Percentiles rank a stretch among this genome's conserved stretches.
These are phyloP conservation scores for Anoplopoma fimbria DNA, from an alignment of 2,113 vertebrate species.

Conservation along the genomic window DNA sequence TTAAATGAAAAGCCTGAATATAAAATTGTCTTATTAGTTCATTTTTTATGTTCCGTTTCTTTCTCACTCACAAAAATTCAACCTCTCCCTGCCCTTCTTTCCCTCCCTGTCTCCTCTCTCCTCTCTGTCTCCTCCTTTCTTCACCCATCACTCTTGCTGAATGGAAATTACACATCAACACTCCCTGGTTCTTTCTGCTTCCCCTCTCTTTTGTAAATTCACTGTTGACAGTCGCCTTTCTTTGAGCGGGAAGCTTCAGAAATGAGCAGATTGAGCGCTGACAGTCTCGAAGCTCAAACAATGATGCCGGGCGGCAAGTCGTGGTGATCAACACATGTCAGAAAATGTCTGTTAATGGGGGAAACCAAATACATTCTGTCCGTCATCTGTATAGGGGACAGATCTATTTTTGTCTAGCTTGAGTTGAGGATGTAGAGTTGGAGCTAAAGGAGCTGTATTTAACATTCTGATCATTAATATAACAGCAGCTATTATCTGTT, in stretches of 20 bases:
- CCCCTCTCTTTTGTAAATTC: slow-evolving; percentile 43
- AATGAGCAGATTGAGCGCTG: slow-evolving; percentile 73
- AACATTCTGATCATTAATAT: too few relatives aligned
- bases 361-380: slow-evolving; percentile 41
- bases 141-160: slow-evolving; percentile 39
- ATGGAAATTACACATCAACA: slow-evolving; percentile 63
- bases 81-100: background rate
- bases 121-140: slow-evolving; percentile 40
- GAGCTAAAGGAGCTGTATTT: too few relatives aligned
- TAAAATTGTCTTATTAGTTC: background rate
- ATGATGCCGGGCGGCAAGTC: slow-evolving; percentile 47
- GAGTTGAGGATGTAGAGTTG: slow-evolving; percentile 4
- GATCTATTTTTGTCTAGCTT: background rate
- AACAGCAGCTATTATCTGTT: too few relatives aligned
- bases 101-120: background rate
- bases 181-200: slow-evolving; percentile 31
- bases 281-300: slow-evolving; percentile 65
- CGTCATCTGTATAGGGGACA: slow-evolving; percentile 22
- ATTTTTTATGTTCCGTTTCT: background rate
- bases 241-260: slow-evolving; percentile 53
- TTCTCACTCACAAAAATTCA: slow-evolving; percentile 9
- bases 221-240: slow-evolving; percentile 65
- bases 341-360: slow-evolving; percentile 53
- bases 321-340: slow-evolving; percentile 57
- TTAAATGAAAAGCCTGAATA: slow-evolving; percentile 3